Base-by-base conservation (phyloP, 2,888 invertebrate species). In the Aphidius colemani region DNA sequence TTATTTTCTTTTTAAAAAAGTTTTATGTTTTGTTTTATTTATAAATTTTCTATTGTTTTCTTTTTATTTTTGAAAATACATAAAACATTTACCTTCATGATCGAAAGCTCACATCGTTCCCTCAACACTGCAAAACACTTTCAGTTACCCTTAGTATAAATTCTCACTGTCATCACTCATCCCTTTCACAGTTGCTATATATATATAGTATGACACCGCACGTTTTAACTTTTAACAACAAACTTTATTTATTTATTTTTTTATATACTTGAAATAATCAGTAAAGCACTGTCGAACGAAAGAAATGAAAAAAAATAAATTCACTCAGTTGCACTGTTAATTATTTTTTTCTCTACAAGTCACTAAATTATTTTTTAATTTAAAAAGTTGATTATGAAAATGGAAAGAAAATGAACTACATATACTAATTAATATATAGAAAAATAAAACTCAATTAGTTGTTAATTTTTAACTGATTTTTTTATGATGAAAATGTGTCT, bases 81-180 rank as follows among this genome's bases (percentile, higher is more conserved):
- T 30, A 61, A 48, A 56, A 59, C 50, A 67, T 75, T 75, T 64
- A 76, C 75, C 75, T 71, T 75, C 75, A 76, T 76, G 75, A 72
- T 76, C 71, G 70, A 74, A 75, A 68, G 66, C 72, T 75, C 75
- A 75, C 75, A 76, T 76, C 72, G 73, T 76, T 73, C 72, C 72
- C 68, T 70, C 70, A 70, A 71, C 65, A 72, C 66, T 67, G 72
- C 72, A 69, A 72, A 72, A 73, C 72, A 70, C 70, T 67, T 70
- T 66, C 65, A 68, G 66, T 57, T 30, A 61, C 61, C 61, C 45
- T 57, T 45, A 48, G 30, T 57, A 46, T 57, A 57, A 57, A 57
- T 46, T 57, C 39, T 57, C 57, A 57, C 57, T 46, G 57, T n/a
- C 57, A 57, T 57, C 39, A 40, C 53, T 53, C 57, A 57, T 46